phyloP scores from a whole-genome alignment of 2,797 vertebrate species.

The Botia kubotai region DNA sequence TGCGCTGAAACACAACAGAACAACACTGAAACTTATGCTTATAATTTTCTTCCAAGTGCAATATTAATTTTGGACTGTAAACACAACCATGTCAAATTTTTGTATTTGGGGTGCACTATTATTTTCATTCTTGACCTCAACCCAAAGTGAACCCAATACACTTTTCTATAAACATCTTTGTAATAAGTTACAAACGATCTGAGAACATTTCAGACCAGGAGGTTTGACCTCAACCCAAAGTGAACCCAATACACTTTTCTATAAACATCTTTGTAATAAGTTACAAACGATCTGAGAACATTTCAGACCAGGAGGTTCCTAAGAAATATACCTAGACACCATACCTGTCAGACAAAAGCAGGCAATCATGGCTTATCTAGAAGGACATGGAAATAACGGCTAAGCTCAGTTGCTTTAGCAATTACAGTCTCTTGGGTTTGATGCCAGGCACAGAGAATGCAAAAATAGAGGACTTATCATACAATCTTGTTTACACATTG shows the following conservation, averaged over 20 bases:
- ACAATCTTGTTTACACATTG: conserved; percentile 17
- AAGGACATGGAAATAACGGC: conserved; percentile 26
- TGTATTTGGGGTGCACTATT: not conserved
- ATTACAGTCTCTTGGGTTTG: not conserved
- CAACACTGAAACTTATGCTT: not conserved
- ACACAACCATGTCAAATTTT: not conserved
- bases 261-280: not conserved
- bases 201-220: not conserved
- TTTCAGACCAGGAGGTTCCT: not conserved
- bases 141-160: too few species aligned
- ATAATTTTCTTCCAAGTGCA: not conserved
- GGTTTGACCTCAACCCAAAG: too few species aligned
- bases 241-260: not conserved
- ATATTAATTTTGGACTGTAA: too few species aligned
- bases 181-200: not conserved
- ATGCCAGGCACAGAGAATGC: not conserved
- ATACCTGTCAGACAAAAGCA: not conserved
- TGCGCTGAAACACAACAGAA: not conserved
- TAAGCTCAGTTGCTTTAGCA: conserved; percentile 10
- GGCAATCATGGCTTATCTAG: not conserved
- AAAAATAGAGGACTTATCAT: conserved; percentile 9
- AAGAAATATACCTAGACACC: not conserved
- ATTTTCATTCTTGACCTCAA: too few species aligned
- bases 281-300: not conserved
- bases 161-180: not conserved